A percentile compares a stretch with the other conserved stretches of the same genome.
These are phyloP conservation scores for Choristoneura fumiferana DNA, from an alignment of 1,140 invertebrate species.

Conservation along the genomic window DNA sequence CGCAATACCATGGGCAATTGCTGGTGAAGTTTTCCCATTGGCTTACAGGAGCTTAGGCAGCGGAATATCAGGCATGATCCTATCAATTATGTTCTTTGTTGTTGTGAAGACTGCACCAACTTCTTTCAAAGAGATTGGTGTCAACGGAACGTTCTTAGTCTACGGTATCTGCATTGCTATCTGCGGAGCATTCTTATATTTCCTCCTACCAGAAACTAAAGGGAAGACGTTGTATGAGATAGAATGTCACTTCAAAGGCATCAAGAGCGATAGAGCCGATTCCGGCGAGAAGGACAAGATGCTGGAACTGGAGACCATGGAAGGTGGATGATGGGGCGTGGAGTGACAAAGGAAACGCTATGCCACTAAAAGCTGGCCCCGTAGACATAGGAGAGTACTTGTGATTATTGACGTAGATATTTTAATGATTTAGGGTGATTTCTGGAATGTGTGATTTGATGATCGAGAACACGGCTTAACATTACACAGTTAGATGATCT, in stretches of 20 bases:
- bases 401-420: slow-evolving; percentile 23
- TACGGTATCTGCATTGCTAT: slow-evolving; percentile 79
- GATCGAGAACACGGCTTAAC: too few species aligned
- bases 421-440: slow-evolving; percentile 1
- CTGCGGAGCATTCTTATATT: slow-evolving; percentile 80
- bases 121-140: slow-evolving; percentile 76
- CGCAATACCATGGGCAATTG: slow-evolving; percentile 80
- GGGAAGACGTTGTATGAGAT: slow-evolving; percentile 84
- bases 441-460: background rate
- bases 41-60: slow-evolving; percentile 74
- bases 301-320: slow-evolving; percentile 57
- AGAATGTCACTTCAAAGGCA: slow-evolving; percentile 67
- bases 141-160: slow-evolving; percentile 80
- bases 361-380: slow-evolving; percentile 49
- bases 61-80: slow-evolving; percentile 79
- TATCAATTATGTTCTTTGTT: slow-evolving; percentile 81
- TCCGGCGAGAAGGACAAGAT: slow-evolving; percentile 57
- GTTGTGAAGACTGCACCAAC: slow-evolving; percentile 81
- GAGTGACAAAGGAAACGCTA: slow-evolving; percentile 43
- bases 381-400: slow-evolving; percentile 33
- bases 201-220: slow-evolving; percentile 84
- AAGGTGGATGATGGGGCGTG: slow-evolving; percentile 50
- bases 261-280: slow-evolving; percentile 28
- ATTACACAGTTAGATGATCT: too few species aligned
- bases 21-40: slow-evolving; percentile 77